Base-by-base conservation (phyloP, 2,888 invertebrate genomes). In the Sthenelais limicola region DNA sequence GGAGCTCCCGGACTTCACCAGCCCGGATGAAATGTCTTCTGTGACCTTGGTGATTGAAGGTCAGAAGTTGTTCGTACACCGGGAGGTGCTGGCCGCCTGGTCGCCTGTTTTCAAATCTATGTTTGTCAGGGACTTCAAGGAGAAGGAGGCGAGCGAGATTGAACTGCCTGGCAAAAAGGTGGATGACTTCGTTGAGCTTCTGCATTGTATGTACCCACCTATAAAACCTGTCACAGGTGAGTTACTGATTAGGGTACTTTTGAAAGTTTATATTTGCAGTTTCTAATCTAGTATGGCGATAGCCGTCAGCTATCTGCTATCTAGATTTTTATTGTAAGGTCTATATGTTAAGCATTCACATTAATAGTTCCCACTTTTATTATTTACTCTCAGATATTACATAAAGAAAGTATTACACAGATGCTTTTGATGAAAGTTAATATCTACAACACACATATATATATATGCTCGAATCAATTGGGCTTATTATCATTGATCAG, bases 181-280 rank as follows among this genome's bases (percentile, higher is more conserved):
- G 38, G 82, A 85, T 30, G 87, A 88, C 62, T 85, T 88, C 58
- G 76, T 82, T 0, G 87, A 88, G 71, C 77, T 88, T 26, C 80
- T 88, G 28, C 83, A 88, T 51, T 87, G 88, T 76, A 84, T 88
- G 54, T 88, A 88, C 74, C 87, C 88, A 0, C 82, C 85, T 38
- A 88, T 87, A 75, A 86, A 85, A 77, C 80, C 84, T 9, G 81
- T 88, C 24, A 80, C 83, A 62, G 85, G 86, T 85, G n/a, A n/a
- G n/a, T n/a, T n/a, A n/a, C n/a, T n/a, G n/a, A n/a, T n/a, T n/a
- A n/a, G n/a, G n/a, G n/a, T n/a, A n/a, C n/a, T n/a, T n/a, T n/a
- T n/a, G n/a, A n/a, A n/a, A n/a, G n/a, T n/a, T n/a, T n/a, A n/a
- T n/a, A n/a, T n/a, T n/a, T n/a, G n/a, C n/a, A n/a, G n/a, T n/a